Evolutionary conservation across 2,797 vertebrate genomes (phyloP).

Genomic region (Halcyon chelicuti): DNA sequence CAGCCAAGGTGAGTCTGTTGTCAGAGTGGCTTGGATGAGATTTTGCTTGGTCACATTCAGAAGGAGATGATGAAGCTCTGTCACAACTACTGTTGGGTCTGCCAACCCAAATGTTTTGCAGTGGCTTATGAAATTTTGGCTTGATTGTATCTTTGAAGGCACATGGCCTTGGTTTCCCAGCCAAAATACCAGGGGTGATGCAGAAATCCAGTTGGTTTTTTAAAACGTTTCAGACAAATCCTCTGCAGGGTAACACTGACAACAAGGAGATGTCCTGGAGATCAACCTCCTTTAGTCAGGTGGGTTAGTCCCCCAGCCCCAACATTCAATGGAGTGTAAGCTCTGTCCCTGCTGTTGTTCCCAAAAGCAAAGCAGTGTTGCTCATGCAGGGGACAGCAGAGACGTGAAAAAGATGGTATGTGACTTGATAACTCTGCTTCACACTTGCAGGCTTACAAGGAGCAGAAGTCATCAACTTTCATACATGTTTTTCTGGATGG

Average conservation of each 20-base stretch:
- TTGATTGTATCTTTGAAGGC: neutral
- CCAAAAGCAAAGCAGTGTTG: neutral
- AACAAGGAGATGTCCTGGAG: neutral
- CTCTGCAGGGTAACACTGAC: neutral
- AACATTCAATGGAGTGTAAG: neutral
- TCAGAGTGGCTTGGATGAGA: neutral
- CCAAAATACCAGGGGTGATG: fast-evolving
- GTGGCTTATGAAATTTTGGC: neutral
- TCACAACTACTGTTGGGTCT: neutral
- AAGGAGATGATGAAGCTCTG: neutral
- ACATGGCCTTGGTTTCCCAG: neutral
- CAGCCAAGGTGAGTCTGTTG: neutral
- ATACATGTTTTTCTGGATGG: neutral
- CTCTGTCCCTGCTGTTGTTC: neutral
- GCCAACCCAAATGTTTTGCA: neutral
- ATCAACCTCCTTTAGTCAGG: neutral
- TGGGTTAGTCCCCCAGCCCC: neutral
- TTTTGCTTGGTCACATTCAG: neutral
- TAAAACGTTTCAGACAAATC: neutral
- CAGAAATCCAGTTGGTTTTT: neutral
- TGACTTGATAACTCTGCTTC: neutral
- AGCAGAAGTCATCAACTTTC: neutral
- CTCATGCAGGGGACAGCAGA: neutral
- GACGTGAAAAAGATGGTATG: neutral
- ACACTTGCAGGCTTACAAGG: neutral